Evolutionary conservation across 2,113 vertebrate species (phyloP).

Genomic region (Hystrix cristata): DNA sequence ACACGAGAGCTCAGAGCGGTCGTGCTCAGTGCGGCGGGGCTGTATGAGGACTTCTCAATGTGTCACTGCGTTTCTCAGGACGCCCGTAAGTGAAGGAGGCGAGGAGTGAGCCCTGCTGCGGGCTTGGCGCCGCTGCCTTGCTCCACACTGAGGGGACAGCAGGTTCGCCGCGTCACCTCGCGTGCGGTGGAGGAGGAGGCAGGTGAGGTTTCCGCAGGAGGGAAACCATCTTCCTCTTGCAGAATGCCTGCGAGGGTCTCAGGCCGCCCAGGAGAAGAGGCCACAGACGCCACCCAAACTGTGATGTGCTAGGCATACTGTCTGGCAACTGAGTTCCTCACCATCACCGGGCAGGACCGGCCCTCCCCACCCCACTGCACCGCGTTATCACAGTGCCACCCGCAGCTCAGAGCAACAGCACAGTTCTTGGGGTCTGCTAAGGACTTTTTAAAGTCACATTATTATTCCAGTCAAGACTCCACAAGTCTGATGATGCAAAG

Average conservation of each 20-base stretch:
- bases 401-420: neutral
- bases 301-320: neutral
- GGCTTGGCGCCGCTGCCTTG: neutral
- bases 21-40: fast-evolving
- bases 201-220: neutral
- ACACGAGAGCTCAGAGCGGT: neutral
- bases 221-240: neutral
- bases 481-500: neutral
- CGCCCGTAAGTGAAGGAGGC: neutral
- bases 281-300: neutral
- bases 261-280: neutral
- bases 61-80: neutral
- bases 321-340: neutral
- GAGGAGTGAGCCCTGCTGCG: neutral
- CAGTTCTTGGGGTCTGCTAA: neutral
- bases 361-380: fast-evolving
- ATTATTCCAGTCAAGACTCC: neutral
- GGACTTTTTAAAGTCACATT: neutral
- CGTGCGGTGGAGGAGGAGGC: neutral
- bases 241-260: neutral
- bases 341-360: neutral
- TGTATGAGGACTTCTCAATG: too few species aligned
- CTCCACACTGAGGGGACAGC: neutral
- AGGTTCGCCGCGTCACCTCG: neutral
- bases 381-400: too few species aligned